Conservation (phyloP, 2,113 vertebrate genomes). For the Tetraodon nigroviridis region DNA sequence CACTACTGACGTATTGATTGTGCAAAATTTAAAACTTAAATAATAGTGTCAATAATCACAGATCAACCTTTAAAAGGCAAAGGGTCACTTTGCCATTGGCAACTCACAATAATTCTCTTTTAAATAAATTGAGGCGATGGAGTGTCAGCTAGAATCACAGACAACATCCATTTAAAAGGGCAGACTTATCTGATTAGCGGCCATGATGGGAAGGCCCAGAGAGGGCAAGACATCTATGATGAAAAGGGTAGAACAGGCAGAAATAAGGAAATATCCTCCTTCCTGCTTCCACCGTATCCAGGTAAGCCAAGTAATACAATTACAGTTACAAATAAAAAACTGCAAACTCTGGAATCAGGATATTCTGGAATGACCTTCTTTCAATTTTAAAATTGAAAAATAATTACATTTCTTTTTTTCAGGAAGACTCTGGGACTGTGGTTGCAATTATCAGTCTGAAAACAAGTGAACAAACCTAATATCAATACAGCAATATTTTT, state of each 20-base stretch:
- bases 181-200: constrained; percentile 65
- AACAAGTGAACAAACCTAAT: too few species aligned
- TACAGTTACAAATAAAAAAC: background rate
- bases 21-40: constrained; percentile 46
- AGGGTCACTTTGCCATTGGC: constrained; percentile 36
- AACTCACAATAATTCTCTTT: constrained; percentile 54
- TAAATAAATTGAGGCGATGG: constrained; percentile 35
- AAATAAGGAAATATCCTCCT: constrained; percentile 35
- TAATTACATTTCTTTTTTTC: too few species aligned
- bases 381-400: too few species aligned
- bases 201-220: constrained; percentile 38
- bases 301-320: constrained; percentile 18
- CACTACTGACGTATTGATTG: constrained; percentile 38
- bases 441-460: too few species aligned
- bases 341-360: background rate
- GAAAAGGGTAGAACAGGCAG: constrained; percentile 35
- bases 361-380: too few species aligned
- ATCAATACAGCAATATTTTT: too few species aligned
- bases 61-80: constrained; percentile 60
- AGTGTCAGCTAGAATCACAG: constrained; percentile 42
- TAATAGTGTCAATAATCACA: constrained; percentile 46
- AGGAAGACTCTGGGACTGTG: too few species aligned
- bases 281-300: constrained; percentile 16
- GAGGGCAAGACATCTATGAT: constrained; percentile 39
- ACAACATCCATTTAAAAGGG: constrained; percentile 56